A percentile compares a stretch with the other conserved stretches of the same genome.
These are phyloP conservation scores for Lucinisca nassula DNA, from an alignment of 2,888 invertebrate genomes.

Conservation along the genomic window DNA sequence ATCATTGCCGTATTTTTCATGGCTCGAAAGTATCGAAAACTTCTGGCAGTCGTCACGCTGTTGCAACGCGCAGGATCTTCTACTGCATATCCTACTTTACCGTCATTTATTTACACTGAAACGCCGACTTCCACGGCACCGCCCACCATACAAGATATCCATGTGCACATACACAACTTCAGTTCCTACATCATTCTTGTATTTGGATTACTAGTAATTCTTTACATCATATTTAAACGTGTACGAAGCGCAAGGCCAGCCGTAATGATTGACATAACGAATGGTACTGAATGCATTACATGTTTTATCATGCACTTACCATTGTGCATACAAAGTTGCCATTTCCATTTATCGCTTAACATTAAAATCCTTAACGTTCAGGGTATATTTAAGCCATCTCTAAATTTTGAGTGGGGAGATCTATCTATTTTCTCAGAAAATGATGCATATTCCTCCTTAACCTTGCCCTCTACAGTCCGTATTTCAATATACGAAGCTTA, in stretches of 20 bases:
- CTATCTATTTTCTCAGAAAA: neutral
- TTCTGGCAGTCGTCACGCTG: neutral
- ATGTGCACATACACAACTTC: neutral
- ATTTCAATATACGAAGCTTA: neutral
- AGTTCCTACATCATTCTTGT: neutral
- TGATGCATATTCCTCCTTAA: neutral
- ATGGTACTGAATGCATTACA: neutral
- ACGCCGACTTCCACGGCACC: neutral
- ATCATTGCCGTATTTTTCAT: neutral
- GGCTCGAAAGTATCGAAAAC: neutral
- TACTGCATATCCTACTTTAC: neutral
- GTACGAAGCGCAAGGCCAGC: neutral
- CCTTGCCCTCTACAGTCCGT: neutral
- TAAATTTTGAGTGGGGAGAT: neutral
- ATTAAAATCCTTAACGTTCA: neutral
- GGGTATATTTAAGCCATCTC: neutral
- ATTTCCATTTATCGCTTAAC: neutral
- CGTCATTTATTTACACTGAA: neutral
- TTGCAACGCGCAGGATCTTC: neutral
- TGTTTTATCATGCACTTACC: neutral
- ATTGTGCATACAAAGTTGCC: neutral
- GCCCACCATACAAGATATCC: neutral
- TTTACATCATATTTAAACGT: neutral
- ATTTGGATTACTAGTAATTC: neutral
- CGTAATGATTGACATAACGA: neutral